Conservation (phyloP, 2,113 vertebrate species). For the Myanophis thanlyinensis region DNA sequence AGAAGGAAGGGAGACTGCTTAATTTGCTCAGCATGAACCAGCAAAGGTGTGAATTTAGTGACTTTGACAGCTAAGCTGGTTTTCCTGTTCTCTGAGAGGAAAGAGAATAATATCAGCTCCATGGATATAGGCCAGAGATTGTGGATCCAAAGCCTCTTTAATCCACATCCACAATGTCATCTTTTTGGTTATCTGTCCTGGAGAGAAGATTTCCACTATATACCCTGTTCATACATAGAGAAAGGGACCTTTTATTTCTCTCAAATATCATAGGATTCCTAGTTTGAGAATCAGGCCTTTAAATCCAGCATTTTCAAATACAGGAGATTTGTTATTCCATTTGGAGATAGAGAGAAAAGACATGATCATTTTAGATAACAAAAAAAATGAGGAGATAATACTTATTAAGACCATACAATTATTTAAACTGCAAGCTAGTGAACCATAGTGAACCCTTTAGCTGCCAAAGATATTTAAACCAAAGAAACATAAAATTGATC, state of each 20-base stretch:
- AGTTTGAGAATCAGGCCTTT: not conserved
- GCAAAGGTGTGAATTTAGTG: not conserved
- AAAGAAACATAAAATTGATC: slow-evolving; percentile 3
- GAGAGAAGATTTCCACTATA: not conserved
- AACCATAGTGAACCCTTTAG: not conserved
- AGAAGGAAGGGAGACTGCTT: not conserved
- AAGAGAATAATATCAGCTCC: not conserved
- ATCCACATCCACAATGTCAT: not conserved
- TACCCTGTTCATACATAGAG: not conserved
- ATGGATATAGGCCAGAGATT: not conserved
- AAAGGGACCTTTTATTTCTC: not conserved
- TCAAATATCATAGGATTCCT: not conserved
- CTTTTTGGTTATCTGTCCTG: not conserved
- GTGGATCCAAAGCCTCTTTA: not conserved
- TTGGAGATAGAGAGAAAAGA: not conserved
- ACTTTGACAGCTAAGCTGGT: not conserved
- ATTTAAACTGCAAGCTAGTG: not conserved
- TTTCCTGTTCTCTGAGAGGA: not conserved
- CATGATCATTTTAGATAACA: not conserved
- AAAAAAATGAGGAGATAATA: not conserved
- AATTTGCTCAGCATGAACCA: not conserved
- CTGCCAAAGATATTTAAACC: not conserved
- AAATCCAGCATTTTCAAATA: not conserved
- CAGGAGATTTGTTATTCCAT: not conserved
- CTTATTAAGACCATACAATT: not conserved